Evolutionary conservation across 1,140 invertebrate species (phyloP), one percentile per base, ranked within the genome.

Genomic region (Belonocnema kinseyi): DNA sequence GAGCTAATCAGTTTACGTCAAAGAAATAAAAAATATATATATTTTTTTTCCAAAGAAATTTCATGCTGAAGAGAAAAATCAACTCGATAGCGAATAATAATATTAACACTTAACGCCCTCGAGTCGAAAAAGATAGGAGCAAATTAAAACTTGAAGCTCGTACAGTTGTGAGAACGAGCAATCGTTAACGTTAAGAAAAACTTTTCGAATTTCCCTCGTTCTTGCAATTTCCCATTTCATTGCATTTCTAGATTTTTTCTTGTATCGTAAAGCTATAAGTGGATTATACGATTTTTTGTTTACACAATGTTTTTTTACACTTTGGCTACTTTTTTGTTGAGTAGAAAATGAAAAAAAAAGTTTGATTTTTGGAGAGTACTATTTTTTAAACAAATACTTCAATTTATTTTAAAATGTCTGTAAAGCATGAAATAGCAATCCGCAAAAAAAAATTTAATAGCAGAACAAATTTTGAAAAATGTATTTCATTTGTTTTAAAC

Each of bases 1-100:
- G 6, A 66, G 61, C 33, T 16, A 66, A 66, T 66, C 61, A 66
- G 13, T 66, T 66, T 40, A 66, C 6, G 61, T 66, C 61, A 33
- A 14, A 33, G 58, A 40, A 66, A 66, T 58, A 33, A 26, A 58
- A 54, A 54, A 54, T 1, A 54, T 16, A 16, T 8, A 17, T 1
- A 16, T 1, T 54, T 54, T 14, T 1, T 54, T 54, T 14, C 16
- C 1, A 54, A 16, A 17, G 14, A 7, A 17, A 54, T 7, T 16
- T n/a, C 52, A 17, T n/a, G 16, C 52, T 2, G 52, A 17, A 54
- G 17, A 54, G 2, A 6, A 54, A 54, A 33, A 5, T 33, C 13
- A 52, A 52, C 5, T 52, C 51, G 51, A 52, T 4, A 52, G 51
- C 8, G 51, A 54, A 14, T 17, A 54, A 54, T n/a, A 54, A 54